phyloP scores from a whole-genome alignment of 92 coral and sea anemone genomes.

The Montipora capitata region DNA sequence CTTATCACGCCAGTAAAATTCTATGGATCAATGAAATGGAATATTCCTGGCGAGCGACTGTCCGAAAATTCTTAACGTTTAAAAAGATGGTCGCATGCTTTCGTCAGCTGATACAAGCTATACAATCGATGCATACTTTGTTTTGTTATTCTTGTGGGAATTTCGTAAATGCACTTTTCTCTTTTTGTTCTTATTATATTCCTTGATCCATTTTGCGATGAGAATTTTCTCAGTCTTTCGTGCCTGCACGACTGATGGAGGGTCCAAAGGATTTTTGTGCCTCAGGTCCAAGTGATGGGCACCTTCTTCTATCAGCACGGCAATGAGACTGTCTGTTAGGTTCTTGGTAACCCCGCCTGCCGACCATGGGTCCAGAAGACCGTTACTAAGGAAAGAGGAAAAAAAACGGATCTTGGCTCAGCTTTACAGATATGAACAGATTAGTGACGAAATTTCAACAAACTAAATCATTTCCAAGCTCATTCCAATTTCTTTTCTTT shows the following conservation, averaged over 20 bases:
- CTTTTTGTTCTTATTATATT: constrained; percentile 31
- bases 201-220: constrained; percentile 85
- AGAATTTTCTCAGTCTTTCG: constrained; percentile 86
- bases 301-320: constrained; percentile 92
- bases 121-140: constrained; percentile 15
- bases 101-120: neutral
- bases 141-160: constrained; percentile 1
- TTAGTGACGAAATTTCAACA: no score
- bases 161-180: neutral
- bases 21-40: no score
- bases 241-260: constrained; percentile 92
- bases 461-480: no score
- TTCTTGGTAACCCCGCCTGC: constrained; percentile 93
- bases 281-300: constrained; percentile 98
- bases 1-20: no score
- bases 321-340: constrained; percentile 89
- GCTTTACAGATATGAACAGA: neutral
- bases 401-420: neutral
- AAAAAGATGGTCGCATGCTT: neutral
- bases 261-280: constrained; percentile 87
- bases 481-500: no score
- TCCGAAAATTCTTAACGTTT: neutral
- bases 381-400: constrained; percentile 75
- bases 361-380: constrained; percentile 94
- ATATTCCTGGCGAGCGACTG: no score